phyloP scores from a whole-genome alignment of 2,113 vertebrate species.

The Festucalex cinctus region DNA sequence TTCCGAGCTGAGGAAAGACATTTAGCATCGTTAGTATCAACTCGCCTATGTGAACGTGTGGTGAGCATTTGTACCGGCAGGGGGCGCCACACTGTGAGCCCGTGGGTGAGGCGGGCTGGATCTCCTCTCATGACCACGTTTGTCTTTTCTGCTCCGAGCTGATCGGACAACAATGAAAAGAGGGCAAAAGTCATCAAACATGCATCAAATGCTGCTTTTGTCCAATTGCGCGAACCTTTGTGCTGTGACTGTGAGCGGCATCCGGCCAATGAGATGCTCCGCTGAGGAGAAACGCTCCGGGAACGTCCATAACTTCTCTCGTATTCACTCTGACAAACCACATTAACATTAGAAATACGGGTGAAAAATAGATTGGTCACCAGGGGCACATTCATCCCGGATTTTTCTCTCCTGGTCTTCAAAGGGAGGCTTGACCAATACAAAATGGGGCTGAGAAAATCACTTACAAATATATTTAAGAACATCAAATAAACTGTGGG shows the following conservation, averaged over 20 bases:
- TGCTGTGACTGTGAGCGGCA: slow-evolving; percentile 27
- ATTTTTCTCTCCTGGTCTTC: too few species aligned
- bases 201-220: too few species aligned
- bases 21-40: neutral
- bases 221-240: slow-evolving; percentile 19
- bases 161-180: neutral
- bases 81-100: neutral
- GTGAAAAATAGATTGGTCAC: neutral
- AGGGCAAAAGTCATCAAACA: neutral
- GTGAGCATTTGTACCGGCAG: slow-evolving; percentile 24
- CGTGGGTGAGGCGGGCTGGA: neutral
- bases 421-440: too few species aligned
- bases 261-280: slow-evolving; percentile 18
- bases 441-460: too few species aligned
- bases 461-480: too few species aligned
- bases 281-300: slow-evolving; percentile 38
- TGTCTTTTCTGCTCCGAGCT: slow-evolving; percentile 39
- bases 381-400: too few species aligned
- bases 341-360: neutral
- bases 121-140: slow-evolving; percentile 1
- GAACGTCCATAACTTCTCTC: slow-evolving; percentile 43
- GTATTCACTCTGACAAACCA: slow-evolving; percentile 46
- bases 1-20: neutral
- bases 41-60: neutral
- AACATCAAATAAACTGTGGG: too few species aligned